Percentiles rank a stretch among this genome's conserved stretches.
Conservation (phyloP, 2,888 invertebrate genomes). For the Cheiracanthium punctorium region DNA sequence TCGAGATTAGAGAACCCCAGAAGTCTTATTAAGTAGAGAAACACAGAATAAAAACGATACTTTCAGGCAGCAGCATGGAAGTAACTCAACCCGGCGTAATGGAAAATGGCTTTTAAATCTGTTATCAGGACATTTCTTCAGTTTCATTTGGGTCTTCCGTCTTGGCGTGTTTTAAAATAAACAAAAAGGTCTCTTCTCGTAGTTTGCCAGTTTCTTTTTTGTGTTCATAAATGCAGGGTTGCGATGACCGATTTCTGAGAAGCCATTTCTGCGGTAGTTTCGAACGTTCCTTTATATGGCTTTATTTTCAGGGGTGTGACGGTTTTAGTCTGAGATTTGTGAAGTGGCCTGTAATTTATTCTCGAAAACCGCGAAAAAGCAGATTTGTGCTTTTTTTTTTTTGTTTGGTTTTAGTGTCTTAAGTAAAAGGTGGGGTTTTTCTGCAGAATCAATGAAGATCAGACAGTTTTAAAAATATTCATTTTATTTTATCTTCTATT, state of each 20-base stretch:
- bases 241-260: neutral
- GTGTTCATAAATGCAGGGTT: neutral
- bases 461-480: too few species aligned
- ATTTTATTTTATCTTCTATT: too few species aligned
- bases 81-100: constrained; percentile 1
- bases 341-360: too few species aligned
- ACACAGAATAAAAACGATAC: too few species aligned
- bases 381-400: too few species aligned
- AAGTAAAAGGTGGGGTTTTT: too few species aligned
- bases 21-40: neutral
- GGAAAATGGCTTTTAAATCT: constrained; percentile 2
- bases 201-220: neutral
- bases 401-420: too few species aligned
- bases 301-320: neutral
- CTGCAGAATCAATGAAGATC: too few species aligned
- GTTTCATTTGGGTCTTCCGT: neutral
- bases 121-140: neutral
- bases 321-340: too few species aligned
- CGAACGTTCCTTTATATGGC: neutral
- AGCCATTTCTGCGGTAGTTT: neutral
- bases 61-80: neutral
- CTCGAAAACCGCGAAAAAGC: too few species aligned
- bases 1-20: neutral
- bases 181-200: too few species aligned
- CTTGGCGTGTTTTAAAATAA: too few species aligned